Base-by-base conservation (phyloP, 2,113 vertebrate genomes). In the Campylorhamphus procurvoides region DNA sequence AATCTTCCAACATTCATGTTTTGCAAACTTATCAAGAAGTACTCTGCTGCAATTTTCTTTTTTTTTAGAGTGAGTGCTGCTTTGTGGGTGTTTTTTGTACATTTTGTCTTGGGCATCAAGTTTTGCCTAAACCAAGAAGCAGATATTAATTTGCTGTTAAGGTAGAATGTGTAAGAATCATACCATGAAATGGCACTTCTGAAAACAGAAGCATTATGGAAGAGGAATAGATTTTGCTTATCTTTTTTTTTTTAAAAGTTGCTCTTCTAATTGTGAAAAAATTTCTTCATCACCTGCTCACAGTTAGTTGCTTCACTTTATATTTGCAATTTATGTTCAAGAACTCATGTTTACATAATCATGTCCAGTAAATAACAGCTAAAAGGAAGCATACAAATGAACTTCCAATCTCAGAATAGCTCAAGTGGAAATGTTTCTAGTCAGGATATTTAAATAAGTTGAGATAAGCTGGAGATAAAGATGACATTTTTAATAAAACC, bases 11-110 rank as follows among this genome's bases (percentile, higher is more conserved):
- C 1, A 14, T n/a, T 66, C 35, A 18, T n/a, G 2, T 39, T 93
- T 90, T 58, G 39, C 12, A 75, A 81, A 44, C 22, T 77, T 46
- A 46, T 69, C 14, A 40, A 60, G 8, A 46, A 67, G 6, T 29
- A 46, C 2, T 39, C 5, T 37, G 4, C 2, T 20, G 3, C 50
- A 1, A 11, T 6, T 11, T 29, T 2, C 17, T 6, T 46, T 5
- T n/a, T 49, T 40, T 28, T 22, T 47, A 12, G 2, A 52, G 2
- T 25, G 19, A 42, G 9, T 4, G 7, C 1, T 40, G 3, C 3
- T n/a, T 68, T 75, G 68, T n/a, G 3, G 0, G 0, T 0, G 7
- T 25, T 29, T 58, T 71, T 52, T 40, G 3, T 12, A 15, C 6
- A 33, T 80, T 66, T 2, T 40, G 78, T 56, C 29, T 49, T 59